Percentiles rank a stretch among this genome's conserved stretches.
These are phyloP conservation scores for Montipora sp. DNA, from an alignment of 64 coral and sea anemone genomes.

Conservation along the genomic window DNA sequence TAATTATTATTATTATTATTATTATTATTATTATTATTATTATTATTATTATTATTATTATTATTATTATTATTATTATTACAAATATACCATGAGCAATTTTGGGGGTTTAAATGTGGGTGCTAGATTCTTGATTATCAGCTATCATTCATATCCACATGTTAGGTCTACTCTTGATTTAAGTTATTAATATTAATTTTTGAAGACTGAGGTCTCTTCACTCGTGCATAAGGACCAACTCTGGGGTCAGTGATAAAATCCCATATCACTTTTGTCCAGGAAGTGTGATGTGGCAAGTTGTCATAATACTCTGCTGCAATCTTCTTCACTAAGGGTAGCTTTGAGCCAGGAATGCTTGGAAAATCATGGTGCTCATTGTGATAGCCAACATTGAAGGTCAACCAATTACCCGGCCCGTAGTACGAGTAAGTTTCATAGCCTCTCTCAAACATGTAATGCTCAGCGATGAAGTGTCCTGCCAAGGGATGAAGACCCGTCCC, in stretches of 20 bases:
- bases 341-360: conserved; percentile 69
- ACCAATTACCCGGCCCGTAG: conserved; percentile 59
- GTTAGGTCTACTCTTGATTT: background rate
- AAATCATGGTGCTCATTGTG: conserved; percentile 71
- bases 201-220: conserved; percentile 48
- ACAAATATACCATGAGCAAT: too few species aligned
- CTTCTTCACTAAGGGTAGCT: conserved; percentile 53
- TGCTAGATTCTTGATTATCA: too few species aligned
- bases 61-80: too few species aligned
- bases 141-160: too few species aligned
- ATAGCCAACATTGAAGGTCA: conserved; percentile 68
- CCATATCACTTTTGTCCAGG: conserved; percentile 76
- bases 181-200: background rate
- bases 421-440: conserved; percentile 79
- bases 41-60: too few species aligned
- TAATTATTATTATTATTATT: too few species aligned
- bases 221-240: conserved; percentile 70
- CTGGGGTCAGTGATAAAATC: conserved; percentile 71
- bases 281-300: conserved; percentile 58
- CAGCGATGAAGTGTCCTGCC: conserved; percentile 64
- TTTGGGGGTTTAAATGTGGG: too few species aligned
- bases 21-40: too few species aligned
- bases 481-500: conserved; percentile 61
- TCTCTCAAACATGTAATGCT: conserved; percentile 72
- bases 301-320: conserved; percentile 80